These are phyloP conservation scores for Eupeodes luniger DNA, from an alignment of 2,888 invertebrate genomes.

Conservation along the genomic window DNA sequence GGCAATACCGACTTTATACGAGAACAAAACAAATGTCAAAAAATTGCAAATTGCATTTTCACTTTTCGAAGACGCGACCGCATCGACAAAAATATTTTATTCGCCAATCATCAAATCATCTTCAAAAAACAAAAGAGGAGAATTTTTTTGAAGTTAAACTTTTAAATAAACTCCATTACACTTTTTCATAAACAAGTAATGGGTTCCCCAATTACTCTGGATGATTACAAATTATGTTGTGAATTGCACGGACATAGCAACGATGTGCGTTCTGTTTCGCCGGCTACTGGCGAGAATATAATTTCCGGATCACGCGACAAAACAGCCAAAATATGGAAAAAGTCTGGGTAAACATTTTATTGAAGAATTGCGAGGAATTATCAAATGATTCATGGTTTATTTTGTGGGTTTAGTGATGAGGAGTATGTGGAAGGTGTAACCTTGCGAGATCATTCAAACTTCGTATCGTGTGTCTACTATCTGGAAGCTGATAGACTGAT, in stretches of 20 bases:
- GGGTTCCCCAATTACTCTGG: constrained; percentile 77
- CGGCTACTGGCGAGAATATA: constrained; percentile 88
- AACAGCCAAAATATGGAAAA: constrained; percentile 94
- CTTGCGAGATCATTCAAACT: constrained; percentile 92
- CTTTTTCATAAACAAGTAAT: constrained; percentile 18
- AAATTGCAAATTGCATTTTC: constrained; percentile 63
- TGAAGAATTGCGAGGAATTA: constrained; percentile 89
- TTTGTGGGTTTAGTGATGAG: constrained; percentile 42
- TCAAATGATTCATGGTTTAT: constrained; percentile 85
- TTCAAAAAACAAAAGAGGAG: not conserved
- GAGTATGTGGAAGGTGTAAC: constrained; percentile 88
- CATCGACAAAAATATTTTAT: constrained; percentile 31
- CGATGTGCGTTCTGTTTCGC: constrained; percentile 91
- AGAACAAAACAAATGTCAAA: constrained; percentile 54
- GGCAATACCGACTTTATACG: constrained; percentile 14
- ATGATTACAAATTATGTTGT: constrained; percentile 91
- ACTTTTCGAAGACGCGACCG: constrained; percentile 49
- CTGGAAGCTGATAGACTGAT: constrained; percentile 91
- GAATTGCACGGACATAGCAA: constrained; percentile 91
- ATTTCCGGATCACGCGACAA: constrained; percentile 95
- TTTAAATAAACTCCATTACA: not conserved
- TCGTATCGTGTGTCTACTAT: constrained; percentile 92
- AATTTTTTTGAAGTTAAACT: not conserved
- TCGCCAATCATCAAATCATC: constrained; percentile 3
- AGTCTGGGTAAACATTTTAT: constrained; percentile 85